Evolutionary conservation across 2,797 vertebrate species (phyloP), one percentile per base, ranked within the genome.

Genomic region (Gephyroberyx darwinii): DNA sequence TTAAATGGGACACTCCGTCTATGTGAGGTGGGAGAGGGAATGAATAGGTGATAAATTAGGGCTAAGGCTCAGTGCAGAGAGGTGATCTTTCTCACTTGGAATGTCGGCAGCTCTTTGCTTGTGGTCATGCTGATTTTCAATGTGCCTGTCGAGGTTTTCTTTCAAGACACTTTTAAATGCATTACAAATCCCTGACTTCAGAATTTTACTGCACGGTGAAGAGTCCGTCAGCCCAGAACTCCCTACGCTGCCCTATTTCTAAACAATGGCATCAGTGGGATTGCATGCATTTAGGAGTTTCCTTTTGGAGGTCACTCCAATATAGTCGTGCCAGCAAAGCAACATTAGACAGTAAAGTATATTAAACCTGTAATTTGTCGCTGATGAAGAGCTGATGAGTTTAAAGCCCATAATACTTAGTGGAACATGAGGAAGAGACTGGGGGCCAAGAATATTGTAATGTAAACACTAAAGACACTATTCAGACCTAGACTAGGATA

Each of bases 321-420:
- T 71, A 12, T 17, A 52, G 57, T 71, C 13, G 16, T 69, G 75
- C 77, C 78, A 72, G 73, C 66, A 57, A 37, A 57, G 66, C 68
- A 80, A 63, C 79, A 69, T 78, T 55, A 84, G 59, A 79, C 71
- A 66, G 81, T 41, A 8, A 39, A 43, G 74, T 54, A 52, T 67
- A 73, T 84, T 75, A 80, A 87, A 86, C 85, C 84, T 84, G 48
- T 78, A 82, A 84, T 88, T 86, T 86, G 62, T 73, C 82, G 71
- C 73, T 87, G 78, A 81, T 84, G 77, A 82, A 79, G 77, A 84
- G 59, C 62, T 78, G 63, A 86, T 88, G 80, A 78, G 39, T 83
- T 84, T 75, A 82, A 84, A 84, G 74, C 67, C 74, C 79, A 37
- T 80, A 69, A 77, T 81, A 64, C 55, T 55, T 52, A 56, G 31